These are phyloP conservation scores for Ochropacha duplaris DNA, from an alignment of 2,888 invertebrate genomes.

Conservation along the genomic window DNA sequence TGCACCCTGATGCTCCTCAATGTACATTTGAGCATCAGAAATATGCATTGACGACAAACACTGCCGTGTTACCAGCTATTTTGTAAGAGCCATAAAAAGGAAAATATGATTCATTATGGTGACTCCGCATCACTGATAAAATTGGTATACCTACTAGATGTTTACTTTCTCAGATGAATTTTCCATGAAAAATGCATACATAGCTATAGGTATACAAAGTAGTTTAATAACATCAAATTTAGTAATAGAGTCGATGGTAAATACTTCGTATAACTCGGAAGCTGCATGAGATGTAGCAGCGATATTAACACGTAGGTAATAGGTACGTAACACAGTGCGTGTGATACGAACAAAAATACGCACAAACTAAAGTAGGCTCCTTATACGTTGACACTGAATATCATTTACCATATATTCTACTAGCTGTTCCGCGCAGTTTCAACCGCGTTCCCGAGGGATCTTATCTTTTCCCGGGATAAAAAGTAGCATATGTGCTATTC, in stretches of 20 bases:
- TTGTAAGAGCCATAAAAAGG: background rate
- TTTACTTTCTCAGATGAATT: background rate
- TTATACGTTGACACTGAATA: background rate
- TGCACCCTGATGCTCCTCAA: background rate
- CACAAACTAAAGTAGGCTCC: background rate
- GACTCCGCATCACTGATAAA: background rate
- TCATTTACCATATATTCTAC: too few species aligned
- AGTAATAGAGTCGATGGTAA: background rate
- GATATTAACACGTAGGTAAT: background rate
- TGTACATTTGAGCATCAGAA: background rate
- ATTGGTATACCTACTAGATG: background rate
- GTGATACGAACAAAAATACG: background rate
- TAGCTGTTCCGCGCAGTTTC: too few species aligned
- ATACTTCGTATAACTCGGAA: background rate
- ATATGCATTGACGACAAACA: background rate
- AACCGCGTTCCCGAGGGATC: too few species aligned
- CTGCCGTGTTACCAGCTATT: background rate
- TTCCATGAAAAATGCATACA: background rate
- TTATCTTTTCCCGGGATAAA: too few species aligned
- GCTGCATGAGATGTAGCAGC: background rate
- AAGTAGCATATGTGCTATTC: too few species aligned
- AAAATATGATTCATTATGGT: background rate
- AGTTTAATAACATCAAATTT: background rate
- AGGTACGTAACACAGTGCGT: background rate
- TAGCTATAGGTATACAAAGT: background rate